Evolutionary conservation across 2,888 invertebrate species (phyloP), one percentile per base, ranked within the genome.

Genomic region (Callyntrura sp.): DNA sequence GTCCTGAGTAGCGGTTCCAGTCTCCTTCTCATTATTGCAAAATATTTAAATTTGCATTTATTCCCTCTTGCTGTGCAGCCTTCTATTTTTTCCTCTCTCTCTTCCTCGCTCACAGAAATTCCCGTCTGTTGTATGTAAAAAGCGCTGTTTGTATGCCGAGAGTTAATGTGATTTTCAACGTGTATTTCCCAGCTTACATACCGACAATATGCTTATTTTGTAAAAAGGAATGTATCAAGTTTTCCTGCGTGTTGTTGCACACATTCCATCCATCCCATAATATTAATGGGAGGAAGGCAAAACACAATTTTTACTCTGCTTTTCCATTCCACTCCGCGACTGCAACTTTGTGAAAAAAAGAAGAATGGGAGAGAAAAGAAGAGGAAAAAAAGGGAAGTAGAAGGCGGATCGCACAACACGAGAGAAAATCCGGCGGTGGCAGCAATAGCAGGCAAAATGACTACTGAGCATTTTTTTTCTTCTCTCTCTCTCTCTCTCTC

Each of bases 1-100:
- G 48, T 68, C 17, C 20, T 14, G 35, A 43, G 60, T 57, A 60
- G 35, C 23, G 48, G 83, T 68, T 65, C 70, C 65, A 20, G 45
- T 81, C 81, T 70, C 68, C 68, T 25, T 28, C 83, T 84, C 84
- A 84, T 82, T 65, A 82, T 84, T 84, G 84, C 84, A 70, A 84
- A 84, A 84, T 70, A 55, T 70, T 84, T 70, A 70, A 84, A 84
- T 84, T 84, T 84, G 84, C 84, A 84, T 84, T 84, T 84, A 17
- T 45, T 60, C 82, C 82, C 48, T 76, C 76, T 48, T 23, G 14
- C 17, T 35, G 68, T 43, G 17, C 35, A 2, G 35, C 35, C 35
- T 35, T 35, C 3, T 35, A 35, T 35, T 35, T 35, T 35, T n/a
- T n/a, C n/a, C n/a, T 43, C 60, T 43, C n/a, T 55, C 5, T 62